Conservation (phyloP, 2,113 vertebrate genomes). For the Urocynchramus pylzowi region DNA sequence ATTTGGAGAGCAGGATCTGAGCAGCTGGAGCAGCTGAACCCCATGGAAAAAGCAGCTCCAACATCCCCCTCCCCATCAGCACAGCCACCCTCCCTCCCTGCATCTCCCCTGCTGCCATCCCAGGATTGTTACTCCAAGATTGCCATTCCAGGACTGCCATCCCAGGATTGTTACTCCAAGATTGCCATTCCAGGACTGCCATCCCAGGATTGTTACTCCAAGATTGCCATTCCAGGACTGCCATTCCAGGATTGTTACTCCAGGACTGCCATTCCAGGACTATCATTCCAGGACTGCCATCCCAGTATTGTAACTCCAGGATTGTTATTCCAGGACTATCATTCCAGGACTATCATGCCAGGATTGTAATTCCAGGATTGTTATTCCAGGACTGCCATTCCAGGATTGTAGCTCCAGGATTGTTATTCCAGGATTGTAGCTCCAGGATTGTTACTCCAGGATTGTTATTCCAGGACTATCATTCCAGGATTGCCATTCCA, state of each 20-base stretch:
- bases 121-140: neutral
- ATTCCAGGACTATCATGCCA: neutral
- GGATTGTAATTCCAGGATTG: neutral
- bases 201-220: too few relatives aligned
- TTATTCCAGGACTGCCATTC: neutral
- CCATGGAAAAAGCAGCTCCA: neutral
- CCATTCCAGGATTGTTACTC: too few relatives aligned
- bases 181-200: fast-evolving
- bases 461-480: too few relatives aligned
- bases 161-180: too few relatives aligned
- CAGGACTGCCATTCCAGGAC: too few relatives aligned
- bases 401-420: neutral
- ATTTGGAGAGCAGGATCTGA: fast-evolving
- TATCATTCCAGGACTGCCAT: fast-evolving
- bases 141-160: neutral
- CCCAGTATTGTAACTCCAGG: neutral
- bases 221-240: too few relatives aligned
- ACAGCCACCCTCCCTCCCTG: neutral
- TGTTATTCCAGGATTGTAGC: too few relatives aligned
- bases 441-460: too few relatives aligned
- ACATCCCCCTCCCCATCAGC: neutral
- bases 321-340: fast-evolving
- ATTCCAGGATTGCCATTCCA: neutral
- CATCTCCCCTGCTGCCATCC: neutral
- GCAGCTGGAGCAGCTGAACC: neutral